Evolutionary conservation across 2,888 invertebrate genomes (phyloP).

Genomic region (Ephialtes manifestator): DNA sequence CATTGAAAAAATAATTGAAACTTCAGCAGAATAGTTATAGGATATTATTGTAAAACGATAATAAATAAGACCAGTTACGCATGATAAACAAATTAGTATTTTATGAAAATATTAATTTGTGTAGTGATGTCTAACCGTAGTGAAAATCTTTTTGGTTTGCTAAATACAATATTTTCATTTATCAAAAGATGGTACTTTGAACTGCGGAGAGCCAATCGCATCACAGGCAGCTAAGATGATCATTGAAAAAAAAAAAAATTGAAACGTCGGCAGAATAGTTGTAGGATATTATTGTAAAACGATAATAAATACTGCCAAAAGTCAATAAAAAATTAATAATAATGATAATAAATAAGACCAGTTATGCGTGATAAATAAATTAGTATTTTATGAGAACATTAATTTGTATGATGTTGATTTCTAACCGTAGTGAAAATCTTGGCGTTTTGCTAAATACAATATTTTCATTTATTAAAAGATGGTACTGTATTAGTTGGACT

Average conservation of each 20-base stretch:
- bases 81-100: neutral
- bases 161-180: too few relatives aligned
- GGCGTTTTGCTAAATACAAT: neutral
- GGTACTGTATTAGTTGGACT: conserved; percentile 13
- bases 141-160: neutral
- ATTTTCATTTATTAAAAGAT: conserved; percentile 10
- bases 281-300: too few relatives aligned
- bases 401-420: neutral
- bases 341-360: too few relatives aligned
- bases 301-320: too few relatives aligned
- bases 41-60: too few relatives aligned
- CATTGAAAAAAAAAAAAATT: too few relatives aligned
- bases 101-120: neutral
- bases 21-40: too few relatives aligned
- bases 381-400: neutral
- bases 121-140: neutral
- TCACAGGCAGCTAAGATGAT: neutral
- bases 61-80: neutral
- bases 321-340: too few relatives aligned
- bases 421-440: neutral
- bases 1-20: too few relatives aligned
- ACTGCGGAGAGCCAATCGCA: too few relatives aligned
- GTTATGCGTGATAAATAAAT: neutral
- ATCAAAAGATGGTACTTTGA: too few relatives aligned
- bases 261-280: too few relatives aligned